phyloP scores from a whole-genome alignment of 2,113 vertebrate species.

The Myiopsitta monachus region DNA sequence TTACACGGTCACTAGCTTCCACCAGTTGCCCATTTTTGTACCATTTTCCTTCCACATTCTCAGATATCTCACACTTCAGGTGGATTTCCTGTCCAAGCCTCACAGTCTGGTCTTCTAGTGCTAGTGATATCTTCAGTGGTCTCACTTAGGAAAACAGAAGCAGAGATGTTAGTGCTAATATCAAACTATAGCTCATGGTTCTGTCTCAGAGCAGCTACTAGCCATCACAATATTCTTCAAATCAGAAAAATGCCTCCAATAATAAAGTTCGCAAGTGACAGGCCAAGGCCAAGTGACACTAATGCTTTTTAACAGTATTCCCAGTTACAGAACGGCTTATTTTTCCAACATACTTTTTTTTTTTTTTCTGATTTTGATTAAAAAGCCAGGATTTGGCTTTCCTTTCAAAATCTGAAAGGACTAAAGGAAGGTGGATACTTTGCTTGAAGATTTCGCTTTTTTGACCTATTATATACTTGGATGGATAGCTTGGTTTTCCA shows the following conservation, averaged over 20 bases:
- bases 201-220: not conserved
- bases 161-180: not conserved
- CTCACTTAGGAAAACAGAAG: constrained; percentile 80
- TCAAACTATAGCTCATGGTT: not conserved
- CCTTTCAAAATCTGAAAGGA: not conserved
- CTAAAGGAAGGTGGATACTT: not conserved
- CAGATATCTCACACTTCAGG: constrained; percentile 93
- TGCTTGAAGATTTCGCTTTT: not conserved
- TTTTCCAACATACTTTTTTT: not conserved
- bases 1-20: constrained; percentile 86
- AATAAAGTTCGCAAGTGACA: not conserved
- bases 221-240: not conserved
- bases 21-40: constrained; percentile 92
- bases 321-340: not conserved
- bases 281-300: not conserved
- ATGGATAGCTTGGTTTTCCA: not conserved
- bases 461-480: not conserved
- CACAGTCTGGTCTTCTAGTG: constrained; percentile 85
- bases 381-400: not conserved
- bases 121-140: constrained; percentile 89
- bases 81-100: constrained; percentile 87
- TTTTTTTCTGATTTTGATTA: not conserved
- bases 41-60: constrained; percentile 90
- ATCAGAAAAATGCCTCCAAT: not conserved
- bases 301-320: not conserved